Evolutionary conservation across 2,797 vertebrate genomes (phyloP).

Genomic region (Botia kubotai): DNA sequence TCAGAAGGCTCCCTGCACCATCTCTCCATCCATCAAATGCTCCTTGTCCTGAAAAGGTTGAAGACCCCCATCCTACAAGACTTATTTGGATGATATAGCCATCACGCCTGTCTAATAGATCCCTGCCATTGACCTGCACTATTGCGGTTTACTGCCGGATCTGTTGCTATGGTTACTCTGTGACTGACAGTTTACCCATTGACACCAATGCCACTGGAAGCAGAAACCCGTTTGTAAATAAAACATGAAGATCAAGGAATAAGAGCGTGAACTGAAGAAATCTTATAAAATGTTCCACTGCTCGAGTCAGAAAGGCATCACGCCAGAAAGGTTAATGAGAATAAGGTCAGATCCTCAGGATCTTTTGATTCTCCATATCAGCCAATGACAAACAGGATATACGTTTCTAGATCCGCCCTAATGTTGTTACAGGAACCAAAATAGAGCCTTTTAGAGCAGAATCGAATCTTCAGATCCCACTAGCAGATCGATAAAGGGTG

Average conservation of each 20-base stretch:
- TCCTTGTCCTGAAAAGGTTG: no score
- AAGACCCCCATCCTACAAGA: background rate
- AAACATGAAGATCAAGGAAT: slow-evolving; percentile 57
- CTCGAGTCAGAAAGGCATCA: slow-evolving; percentile 13
- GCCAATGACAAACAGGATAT: slow-evolving; percentile 59
- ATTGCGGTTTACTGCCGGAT: slow-evolving; percentile 15
- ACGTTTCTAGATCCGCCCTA: slow-evolving; percentile 49
- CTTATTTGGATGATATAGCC: background rate
- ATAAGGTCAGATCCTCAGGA: background rate
- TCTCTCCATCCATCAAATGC: background rate
- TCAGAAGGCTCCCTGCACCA: background rate
- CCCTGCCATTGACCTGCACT: background rate
- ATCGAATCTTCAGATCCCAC: slow-evolving; percentile 67
- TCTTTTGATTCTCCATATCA: slow-evolving; percentile 9
- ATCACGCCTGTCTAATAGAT: background rate
- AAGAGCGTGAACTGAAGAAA: slow-evolving; percentile 47
- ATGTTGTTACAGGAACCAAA: slow-evolving; percentile 69
- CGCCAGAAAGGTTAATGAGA: background rate
- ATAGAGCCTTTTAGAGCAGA: slow-evolving; percentile 67
- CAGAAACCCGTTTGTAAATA: slow-evolving; percentile 54
- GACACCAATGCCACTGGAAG: slow-evolving; percentile 36
- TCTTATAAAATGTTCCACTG: slow-evolving; percentile 60
- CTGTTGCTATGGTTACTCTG: slow-evolving; percentile 38
- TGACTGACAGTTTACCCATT: slow-evolving; percentile 47
- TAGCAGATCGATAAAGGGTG: slow-evolving; percentile 51